Base-by-base conservation (phyloP, 2,113 vertebrate genomes). In the Misgurnus anguillicaudatus region DNA sequence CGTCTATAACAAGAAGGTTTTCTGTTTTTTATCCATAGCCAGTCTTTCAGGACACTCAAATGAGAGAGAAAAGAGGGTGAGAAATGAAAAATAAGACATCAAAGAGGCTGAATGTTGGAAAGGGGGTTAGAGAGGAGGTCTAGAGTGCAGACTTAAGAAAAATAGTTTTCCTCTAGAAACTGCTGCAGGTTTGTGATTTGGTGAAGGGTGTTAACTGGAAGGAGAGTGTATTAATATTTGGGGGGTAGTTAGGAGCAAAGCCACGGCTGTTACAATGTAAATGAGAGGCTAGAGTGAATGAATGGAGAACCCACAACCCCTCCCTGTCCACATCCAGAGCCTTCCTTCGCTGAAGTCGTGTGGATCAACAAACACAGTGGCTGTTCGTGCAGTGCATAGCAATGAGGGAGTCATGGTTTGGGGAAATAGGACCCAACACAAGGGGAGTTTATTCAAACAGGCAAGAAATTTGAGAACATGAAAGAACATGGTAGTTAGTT, bases 301-400 rank as follows among this genome's bases (percentile, higher is more conserved):
- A 89, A 82, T 19, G 67, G 69, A 38, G 47, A 41, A n/a, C 38
- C 57, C 36, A 88, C 90, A 77, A 90, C 93, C 90, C 90, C 90
- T 89, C 89, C 88, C 90, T 91, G 86, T 88, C 90, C 90, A 0
- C 63, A 42, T 36, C 68, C 63, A 41, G 38, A 36, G 51, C 93
- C 91, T 91, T 90, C 89, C 89, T 89, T 92, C 92, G 87, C 90
- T 91, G 91, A 87, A 93, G 89, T 93, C 90, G 87, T 91, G 87
- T 91, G 87, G 87, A 94, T 91, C 90, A 93, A 89, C 94, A 89
- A 88, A 90, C 91, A 90, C 91, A 90, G 85, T n/a, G 83, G 86
- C 88, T 89, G 88, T 90, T 92, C 91, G 91, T 91, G 92, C 89
- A 84, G 88, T 86, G 93, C 93, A 94, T 94, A 94, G 93, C 92